A percentile compares a stretch with the other conserved stretches of the same genome.
Evolutionary conservation across 35 echinoderm and acorn worm genomes (phyloP).

Genomic region (Apostichopus japonicus): DNA sequence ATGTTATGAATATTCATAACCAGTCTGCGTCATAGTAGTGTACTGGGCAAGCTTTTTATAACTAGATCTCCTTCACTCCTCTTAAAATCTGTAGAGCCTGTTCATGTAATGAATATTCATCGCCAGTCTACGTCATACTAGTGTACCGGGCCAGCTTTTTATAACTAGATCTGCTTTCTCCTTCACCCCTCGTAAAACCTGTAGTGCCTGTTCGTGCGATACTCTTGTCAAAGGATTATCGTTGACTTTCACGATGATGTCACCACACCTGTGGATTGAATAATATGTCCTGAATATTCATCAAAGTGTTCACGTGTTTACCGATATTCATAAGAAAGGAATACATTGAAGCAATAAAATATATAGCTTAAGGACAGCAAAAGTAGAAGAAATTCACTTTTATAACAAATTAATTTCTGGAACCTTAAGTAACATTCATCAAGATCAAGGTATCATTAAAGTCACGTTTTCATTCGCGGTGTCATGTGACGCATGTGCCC

Average conservation of each 20-base stretch:
- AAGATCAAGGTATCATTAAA: no score
- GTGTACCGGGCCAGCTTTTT: slow-evolving; percentile 35
- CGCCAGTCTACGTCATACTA: neutral
- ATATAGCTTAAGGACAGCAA: no score
- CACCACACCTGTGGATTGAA: slow-evolving; percentile 2
- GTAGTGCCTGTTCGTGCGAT: slow-evolving; percentile 5
- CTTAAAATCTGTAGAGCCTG: neutral
- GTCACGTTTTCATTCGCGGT: no score
- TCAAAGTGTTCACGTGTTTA: neutral
- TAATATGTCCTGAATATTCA: neutral
- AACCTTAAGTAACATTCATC: no score
- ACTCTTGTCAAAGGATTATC: neutral
- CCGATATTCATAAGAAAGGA: neutral
- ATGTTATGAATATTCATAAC: neutral
- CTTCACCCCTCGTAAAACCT: slow-evolving; percentile 23
- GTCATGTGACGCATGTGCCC: no score
- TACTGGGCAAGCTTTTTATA: slow-evolving; percentile 13
- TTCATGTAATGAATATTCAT: neutral
- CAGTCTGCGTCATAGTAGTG: neutral
- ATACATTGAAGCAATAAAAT: no score
- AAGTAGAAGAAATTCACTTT: no score
- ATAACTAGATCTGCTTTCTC: neutral
- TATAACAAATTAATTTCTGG: no score
- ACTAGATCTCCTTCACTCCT: slow-evolving; percentile 10
- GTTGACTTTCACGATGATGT: slow-evolving; percentile 30